phyloP scores from a whole-genome alignment of 2,888 invertebrate species.

The Eristalis arbustorum region DNA sequence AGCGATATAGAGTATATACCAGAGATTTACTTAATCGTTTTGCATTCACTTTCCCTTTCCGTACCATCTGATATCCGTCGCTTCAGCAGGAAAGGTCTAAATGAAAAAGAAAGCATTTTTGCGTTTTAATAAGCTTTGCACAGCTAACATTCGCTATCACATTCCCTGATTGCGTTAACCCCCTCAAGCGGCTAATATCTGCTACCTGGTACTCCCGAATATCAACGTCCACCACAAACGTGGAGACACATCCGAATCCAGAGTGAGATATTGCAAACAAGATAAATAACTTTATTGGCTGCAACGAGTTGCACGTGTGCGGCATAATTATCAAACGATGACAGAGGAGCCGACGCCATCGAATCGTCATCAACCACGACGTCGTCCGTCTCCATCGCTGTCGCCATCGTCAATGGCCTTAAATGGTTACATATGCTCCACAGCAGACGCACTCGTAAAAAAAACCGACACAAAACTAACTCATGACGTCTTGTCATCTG shows the following conservation, averaged over 20 bases:
- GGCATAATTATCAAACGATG: conserved; percentile 66
- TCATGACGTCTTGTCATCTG: conserved; percentile 44
- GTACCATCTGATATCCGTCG: no score
- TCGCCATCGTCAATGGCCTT: conserved; percentile 41
- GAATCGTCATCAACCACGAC: neutral
- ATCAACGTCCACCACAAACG: conserved; percentile 14
- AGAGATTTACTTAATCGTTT: no score
- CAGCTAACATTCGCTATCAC: no score
- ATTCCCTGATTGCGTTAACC: no score
- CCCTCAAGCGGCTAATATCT: no score
- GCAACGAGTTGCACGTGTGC: conserved; percentile 70
- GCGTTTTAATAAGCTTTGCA: no score
- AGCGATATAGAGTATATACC: no score
- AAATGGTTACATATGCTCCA: conserved; percentile 39
- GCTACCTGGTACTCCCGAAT: neutral
- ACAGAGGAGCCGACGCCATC: conserved; percentile 47
- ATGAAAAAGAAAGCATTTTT: no score
- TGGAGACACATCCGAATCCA: conserved; percentile 5
- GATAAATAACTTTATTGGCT: conserved; percentile 63
- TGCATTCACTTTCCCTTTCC: no score
- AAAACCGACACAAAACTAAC: conserved; percentile 33
- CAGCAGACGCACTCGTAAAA: conserved; percentile 3
- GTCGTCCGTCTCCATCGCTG: conserved; percentile 9
- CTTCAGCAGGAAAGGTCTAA: no score
- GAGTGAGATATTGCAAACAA: conserved; percentile 54